These are phyloP conservation scores for Lypha dubia DNA, from an alignment of 2,888 invertebrate genomes.

Conservation along the genomic window DNA sequence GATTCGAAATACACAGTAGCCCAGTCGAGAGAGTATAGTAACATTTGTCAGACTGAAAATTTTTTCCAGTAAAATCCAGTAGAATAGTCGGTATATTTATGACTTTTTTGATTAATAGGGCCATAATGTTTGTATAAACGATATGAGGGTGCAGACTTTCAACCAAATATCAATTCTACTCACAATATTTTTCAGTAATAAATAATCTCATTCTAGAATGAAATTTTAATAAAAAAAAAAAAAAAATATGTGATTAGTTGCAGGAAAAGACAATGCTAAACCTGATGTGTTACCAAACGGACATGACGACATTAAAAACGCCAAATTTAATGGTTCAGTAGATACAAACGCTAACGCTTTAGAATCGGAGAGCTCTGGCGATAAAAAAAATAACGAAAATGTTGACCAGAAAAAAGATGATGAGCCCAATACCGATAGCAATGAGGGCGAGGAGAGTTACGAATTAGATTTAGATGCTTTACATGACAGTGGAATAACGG, in stretches of 20 bases:
- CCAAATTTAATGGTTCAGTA: conserved; percentile 39
- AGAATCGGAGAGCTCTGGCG: conserved; percentile 3
- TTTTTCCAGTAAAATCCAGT: no score
- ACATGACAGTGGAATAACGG: conserved; percentile 95
- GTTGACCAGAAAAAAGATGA: conserved; percentile 39
- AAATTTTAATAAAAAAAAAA: not conserved
- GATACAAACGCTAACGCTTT: conserved; percentile 64
- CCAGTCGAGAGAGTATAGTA: no score
- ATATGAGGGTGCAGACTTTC: no score
- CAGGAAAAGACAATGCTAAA: conserved; percentile 73
- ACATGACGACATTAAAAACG: conserved; percentile 72
- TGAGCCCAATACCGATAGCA: conserved; percentile 47
- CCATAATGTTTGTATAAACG: no score
- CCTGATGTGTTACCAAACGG: conserved; percentile 77
- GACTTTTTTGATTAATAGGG: no score
- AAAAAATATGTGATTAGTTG: not conserved
- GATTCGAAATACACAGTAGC: no score
- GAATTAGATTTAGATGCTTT: conserved; percentile 88
- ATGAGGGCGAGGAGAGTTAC: conserved; percentile 74
- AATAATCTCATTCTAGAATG: no score
- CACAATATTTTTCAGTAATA: no score
- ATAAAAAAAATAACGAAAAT: conserved; percentile 54
- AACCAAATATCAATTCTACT: no score
- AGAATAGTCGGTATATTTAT: no score
- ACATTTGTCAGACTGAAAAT: no score